Conservation (phyloP, 1,140 invertebrate genomes). For the Temnothorax longispinosus region DNA sequence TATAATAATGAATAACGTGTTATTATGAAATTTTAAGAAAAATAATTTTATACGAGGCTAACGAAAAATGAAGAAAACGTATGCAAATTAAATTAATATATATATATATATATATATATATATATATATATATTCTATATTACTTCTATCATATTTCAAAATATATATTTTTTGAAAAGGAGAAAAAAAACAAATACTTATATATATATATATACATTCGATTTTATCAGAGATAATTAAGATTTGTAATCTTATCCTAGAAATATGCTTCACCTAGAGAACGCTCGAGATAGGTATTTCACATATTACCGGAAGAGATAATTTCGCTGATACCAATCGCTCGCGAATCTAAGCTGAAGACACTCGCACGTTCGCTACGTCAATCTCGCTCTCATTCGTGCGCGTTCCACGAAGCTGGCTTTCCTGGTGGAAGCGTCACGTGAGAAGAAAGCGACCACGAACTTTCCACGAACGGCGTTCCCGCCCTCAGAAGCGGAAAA, state of each 20-base stretch:
- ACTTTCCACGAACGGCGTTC: slow-evolving; percentile 43
- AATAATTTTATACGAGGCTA: neutral
- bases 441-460: slow-evolving; percentile 35
- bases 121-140: neutral
- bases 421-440: neutral
- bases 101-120: neutral
- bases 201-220: neutral
- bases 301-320: slow-evolving; percentile 46
- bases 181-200: neutral
- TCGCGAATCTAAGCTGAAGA: slow-evolving; percentile 6
- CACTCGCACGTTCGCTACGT: neutral
- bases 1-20: neutral
- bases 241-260: slow-evolving; percentile 20
- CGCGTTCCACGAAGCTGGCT: slow-evolving; percentile 14
- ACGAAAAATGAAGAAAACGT: neutral
- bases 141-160: neutral
- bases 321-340: slow-evolving; percentile 30
- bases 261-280: neutral
- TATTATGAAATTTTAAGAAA: neutral
- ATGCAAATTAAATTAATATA: neutral
- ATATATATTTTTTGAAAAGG: neutral
- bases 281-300: neutral
- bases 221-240: neutral
- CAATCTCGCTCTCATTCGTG: neutral
- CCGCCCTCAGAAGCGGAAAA: slow-evolving; percentile 25